Evolutionary conservation across 1,140 invertebrate species (phyloP).

Genomic region (Sarcophaga bullata): DNA sequence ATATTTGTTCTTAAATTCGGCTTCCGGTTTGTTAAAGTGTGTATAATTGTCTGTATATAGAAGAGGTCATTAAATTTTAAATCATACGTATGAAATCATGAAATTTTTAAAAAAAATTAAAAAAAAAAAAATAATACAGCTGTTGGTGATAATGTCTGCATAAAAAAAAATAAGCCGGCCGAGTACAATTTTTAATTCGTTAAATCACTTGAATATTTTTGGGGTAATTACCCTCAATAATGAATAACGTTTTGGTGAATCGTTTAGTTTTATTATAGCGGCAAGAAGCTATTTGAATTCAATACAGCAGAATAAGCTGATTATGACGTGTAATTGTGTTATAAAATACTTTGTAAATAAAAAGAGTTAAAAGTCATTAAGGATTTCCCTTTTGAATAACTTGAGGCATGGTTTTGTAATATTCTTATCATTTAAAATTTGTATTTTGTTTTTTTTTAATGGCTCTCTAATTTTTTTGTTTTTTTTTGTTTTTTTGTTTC

Average conservation of each 20-base stretch:
- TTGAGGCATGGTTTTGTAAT: neutral
- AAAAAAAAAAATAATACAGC: slow-evolving; percentile 23
- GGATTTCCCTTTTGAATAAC: slow-evolving; percentile 12
- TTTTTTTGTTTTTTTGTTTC: neutral
- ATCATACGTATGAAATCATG: neutral
- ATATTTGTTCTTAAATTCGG: neutral
- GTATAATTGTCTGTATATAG: neutral
- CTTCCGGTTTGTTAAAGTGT: slow-evolving; percentile 9
- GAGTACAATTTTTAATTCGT: neutral
- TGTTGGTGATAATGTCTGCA: neutral
- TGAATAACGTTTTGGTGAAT: slow-evolving; percentile 11
- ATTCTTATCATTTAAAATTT: neutral
- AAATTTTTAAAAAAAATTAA: slow-evolving; percentile 1
- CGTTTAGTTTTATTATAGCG: too few relatives aligned
- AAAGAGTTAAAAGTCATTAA: slow-evolving; percentile 10
- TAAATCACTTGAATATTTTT: neutral
- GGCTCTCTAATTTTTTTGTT: neutral
- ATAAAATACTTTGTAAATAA: neutral
- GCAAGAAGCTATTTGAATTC: too few relatives aligned
- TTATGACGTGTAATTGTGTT: neutral
- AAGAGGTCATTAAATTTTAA: slow-evolving; percentile 4
- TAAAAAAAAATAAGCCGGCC: neutral
- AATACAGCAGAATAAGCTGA: neutral
- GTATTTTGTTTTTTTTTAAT: neutral
- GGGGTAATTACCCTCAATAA: neutral